Base-by-base conservation (phyloP, 2,888 invertebrate species). In the Hydroisotoma schaefferi region DNA sequence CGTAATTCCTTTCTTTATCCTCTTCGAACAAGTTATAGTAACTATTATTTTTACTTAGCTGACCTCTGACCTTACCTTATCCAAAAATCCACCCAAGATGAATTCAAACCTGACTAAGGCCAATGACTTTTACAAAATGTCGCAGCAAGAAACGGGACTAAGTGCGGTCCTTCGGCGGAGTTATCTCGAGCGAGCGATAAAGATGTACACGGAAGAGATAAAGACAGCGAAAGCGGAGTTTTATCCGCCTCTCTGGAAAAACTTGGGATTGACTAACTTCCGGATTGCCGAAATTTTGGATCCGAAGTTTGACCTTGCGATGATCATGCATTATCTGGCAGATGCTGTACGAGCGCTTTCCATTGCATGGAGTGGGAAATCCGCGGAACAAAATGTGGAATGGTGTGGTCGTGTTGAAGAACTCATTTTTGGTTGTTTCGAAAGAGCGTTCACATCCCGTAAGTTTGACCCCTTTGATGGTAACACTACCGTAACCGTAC, bases 221-320 rank as follows among this genome's bases (percentile, higher is more conserved):
- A 10, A 25, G 20, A 37, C 40, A 23, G 27, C 15, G 2, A 18
- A 23, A 15, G 23, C 18, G 2, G 27, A 37, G 26, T 18, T 12
- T 12, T n/a, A 18, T 5, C n/a, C 48, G 2, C 52, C 57, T 2
- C 27, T 49, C 5, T 15, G 22, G 2, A 47, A 48, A n/a, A 59
- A 59, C 27, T 20, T 55, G 2, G 59, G 59, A 3, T 15, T 59
- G 48, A 20, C 55, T 2, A 47, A 48, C 27, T 43, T 59, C 29
- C 48, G 55, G n/a, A 27, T 59, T 22, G 59, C 38, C 1, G 40
- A 59, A 12, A 25, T 55, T 1, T 2, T 55, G 27, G 53, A 49
- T 10, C 38, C 48, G 1, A 37, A 48, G 27, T 37, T 22, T 6
- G 56, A 56, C 1, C 2, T 56, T 15, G 1, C 1, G 10, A 15